phyloP scores from a whole-genome alignment of 2,113 vertebrate genomes.

The Hemibagrus wyckioides region DNA sequence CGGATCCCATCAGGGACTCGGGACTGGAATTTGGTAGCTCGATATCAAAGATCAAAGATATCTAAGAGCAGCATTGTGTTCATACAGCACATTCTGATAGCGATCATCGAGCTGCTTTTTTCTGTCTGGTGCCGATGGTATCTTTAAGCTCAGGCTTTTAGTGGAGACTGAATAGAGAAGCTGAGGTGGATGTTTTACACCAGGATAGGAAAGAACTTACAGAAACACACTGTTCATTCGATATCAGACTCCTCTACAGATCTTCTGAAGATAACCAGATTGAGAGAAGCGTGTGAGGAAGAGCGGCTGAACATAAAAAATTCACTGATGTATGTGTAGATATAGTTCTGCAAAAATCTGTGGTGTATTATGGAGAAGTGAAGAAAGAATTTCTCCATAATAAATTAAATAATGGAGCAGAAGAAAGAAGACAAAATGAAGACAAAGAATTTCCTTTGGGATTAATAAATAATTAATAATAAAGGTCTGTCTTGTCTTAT shows the following conservation, averaged over 20 bases:
- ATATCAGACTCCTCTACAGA: background rate
- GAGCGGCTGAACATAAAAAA: background rate
- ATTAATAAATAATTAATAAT: no score
- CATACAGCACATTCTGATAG: background rate
- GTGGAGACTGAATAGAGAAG: background rate
- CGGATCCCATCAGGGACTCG: background rate
- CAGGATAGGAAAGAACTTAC: background rate
- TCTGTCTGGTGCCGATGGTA: background rate
- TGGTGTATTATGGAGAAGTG: background rate
- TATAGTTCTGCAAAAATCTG: background rate
- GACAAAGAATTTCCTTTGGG: no score
- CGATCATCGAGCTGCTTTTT: background rate
- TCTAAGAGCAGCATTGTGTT: constrained; percentile 5
- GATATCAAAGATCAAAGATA: background rate
- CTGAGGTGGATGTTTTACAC: background rate
- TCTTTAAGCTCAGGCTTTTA: background rate
- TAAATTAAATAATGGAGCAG: no score
- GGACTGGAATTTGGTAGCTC: background rate
- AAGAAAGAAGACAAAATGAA: no score
- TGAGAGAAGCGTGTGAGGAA: no score
- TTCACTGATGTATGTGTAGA: background rate
- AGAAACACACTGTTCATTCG: background rate
- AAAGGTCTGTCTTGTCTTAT: no score
- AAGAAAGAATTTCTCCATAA: no score
- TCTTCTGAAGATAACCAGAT: background rate